Evolutionary conservation across 2,797 vertebrate species (phyloP), one percentile per base, ranked within the genome.

Genomic region (Spea hammondii): DNA sequence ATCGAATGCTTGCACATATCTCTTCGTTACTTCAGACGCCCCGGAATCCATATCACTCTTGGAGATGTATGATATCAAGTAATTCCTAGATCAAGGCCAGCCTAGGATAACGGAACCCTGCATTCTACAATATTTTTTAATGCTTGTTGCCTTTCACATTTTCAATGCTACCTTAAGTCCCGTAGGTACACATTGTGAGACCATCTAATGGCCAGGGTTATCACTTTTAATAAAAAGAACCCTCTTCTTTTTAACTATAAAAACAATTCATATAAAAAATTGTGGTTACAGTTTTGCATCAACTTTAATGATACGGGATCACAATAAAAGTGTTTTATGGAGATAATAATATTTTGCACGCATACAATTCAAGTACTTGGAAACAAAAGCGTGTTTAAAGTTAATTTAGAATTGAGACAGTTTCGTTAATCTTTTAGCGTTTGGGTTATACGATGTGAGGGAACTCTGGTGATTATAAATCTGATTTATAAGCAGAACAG

Each of bases 211-310:
- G 55, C 59, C 49, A 14, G 50, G 74, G 75, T 55, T 59, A 73
- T 77, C 74, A 82, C 60, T 77, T 82, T 74, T 77, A 82, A 82
- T 82, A 82, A 82, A 64, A 82, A 82, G 77, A 82, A 32, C 74
- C 45, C 70, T 81, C 74, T 69, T 77, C 79, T 68, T 72, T 50
- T 72, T 55, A 12, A 70, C 79, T 72, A 77, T 81, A 81, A 81
- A 81, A 81, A 81, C 74, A 70, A 65, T 72, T 69, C 62, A 65
- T 73, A 60, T 46, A 77, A 82, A 77, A 82, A 73, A 82, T 73
- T 82, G 79, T 77, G 79, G 74, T 77, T 82, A 82, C 49, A 70
- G 74, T 82, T 77, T 76, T 69, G 55, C 74, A 77, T 82, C 74
- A 77, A 82, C 69, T 77, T 73, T 82, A 82, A 82, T 77, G 79